Base-by-base conservation (phyloP, 1,140 invertebrate genomes). In the Psilanteris sp. region DNA sequence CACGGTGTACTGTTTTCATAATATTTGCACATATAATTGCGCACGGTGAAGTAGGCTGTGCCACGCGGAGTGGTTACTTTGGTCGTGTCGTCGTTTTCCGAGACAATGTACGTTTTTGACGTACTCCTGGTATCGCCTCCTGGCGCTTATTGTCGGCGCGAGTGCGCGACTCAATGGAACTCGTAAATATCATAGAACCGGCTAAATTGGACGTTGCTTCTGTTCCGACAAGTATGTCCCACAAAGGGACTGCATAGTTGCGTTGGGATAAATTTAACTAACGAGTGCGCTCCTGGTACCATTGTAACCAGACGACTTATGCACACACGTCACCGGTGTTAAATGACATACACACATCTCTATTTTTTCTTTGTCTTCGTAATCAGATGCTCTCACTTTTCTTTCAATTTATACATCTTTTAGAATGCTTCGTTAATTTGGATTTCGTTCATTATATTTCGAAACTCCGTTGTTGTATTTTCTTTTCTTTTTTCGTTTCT, bases 111-210 rank as follows among this genome's bases (percentile, higher is more conserved):
- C 37, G 11, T 26, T 36, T 32, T 18, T 41, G 44, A 57, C 32
- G 43, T 20, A 61, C 36, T 24, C 26, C 27, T 26, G 46, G 32
- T 43, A 43, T 41, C 36, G 61, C 61, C 46, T 44, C 16, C 32
- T 16, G 37, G 55, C 50, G 67, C 39, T 54, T 71, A 71, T 61
- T 71, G 54, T 72, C 32, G 48, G 61, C 22, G 48, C 57, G 29
- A 59, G 43, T 54, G 27, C 52, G 43, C 61, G 66, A 20, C 59
- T 50, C 44, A 57, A 44, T 71, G 52, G 37, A 39, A 62, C 68
- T 72, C 68, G 68, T 77, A 72, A 77, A 77, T 77, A 77, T 77
- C 48, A 62, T 59, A 64, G 54, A 55, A 46, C 61, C 37, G 36
- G 41, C 37, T 54, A 77, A 77, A 77, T 77, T 77, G 74, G 74